These are phyloP conservation scores for Allacma fusca DNA, from an alignment of 2,888 invertebrate species.

Conservation along the genomic window DNA sequence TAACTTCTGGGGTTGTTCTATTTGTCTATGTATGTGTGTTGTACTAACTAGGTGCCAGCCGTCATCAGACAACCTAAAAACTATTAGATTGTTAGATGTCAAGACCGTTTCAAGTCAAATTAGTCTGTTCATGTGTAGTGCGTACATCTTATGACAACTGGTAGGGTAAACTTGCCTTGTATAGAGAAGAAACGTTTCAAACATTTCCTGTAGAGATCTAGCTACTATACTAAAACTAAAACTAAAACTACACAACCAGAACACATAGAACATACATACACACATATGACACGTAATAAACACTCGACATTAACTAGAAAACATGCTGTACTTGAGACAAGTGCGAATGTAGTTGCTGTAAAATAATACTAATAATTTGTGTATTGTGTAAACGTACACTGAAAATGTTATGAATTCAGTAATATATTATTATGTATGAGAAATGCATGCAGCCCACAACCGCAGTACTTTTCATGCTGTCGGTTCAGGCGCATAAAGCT, in stretches of 20 bases:
- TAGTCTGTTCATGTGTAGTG: slow-evolving; percentile 33
- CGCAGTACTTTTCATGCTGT: no score
- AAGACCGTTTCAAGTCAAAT: slow-evolving; percentile 31
- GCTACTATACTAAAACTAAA: background rate
- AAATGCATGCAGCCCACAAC: no score
- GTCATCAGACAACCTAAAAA: background rate
- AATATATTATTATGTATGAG: no score
- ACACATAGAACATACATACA: slow-evolving; percentile 16
- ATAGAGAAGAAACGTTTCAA: slow-evolving; percentile 9
- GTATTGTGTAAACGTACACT: no score
- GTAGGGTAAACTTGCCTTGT: slow-evolving; percentile 49
- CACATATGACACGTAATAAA: background rate
- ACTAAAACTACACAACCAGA: background rate
- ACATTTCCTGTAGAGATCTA: background rate
- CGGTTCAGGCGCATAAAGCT: no score
- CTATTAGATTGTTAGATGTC: slow-evolving; percentile 21
- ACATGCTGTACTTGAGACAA: no score
- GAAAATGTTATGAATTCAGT: no score
- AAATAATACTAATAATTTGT: no score
- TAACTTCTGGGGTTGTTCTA: slow-evolving; percentile 8
- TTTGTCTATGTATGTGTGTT: slow-evolving; percentile 6
- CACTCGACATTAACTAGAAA: background rate
- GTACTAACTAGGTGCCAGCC: background rate
- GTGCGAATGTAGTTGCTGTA: no score
- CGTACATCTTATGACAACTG: slow-evolving; percentile 32